Evolutionary conservation across 92 coral and sea anemone genomes (phyloP).

Genomic region (Anthopleura xanthogrammica): DNA sequence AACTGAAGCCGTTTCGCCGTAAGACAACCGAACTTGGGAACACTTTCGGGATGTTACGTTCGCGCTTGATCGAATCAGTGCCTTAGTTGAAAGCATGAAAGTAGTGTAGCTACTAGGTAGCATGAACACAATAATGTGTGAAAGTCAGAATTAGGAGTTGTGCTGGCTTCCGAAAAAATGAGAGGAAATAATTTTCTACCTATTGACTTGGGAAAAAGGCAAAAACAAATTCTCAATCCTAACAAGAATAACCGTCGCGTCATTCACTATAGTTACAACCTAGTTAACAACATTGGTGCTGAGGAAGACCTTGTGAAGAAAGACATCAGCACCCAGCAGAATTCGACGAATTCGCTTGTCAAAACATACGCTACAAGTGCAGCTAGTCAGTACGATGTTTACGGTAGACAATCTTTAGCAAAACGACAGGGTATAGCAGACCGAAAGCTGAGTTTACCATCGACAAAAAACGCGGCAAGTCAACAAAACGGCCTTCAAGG

Average conservation of each 20-base stretch:
- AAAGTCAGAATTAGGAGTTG: background rate
- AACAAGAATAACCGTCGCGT: constrained; percentile 35
- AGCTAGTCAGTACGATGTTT: background rate
- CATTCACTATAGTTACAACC: constrained; percentile 71
- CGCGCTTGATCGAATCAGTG: no score
- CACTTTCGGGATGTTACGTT: background rate
- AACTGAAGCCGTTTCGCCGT: background rate
- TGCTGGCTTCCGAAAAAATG: constrained; percentile 6
- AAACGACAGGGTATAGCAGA: background rate
- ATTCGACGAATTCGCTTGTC: background rate
- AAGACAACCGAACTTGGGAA: background rate
- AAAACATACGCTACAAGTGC: background rate
- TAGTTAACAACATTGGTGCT: constrained; percentile 17
- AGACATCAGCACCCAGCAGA: background rate
- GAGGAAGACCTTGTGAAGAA: constrained; percentile 6
- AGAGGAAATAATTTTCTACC: constrained; percentile 19
- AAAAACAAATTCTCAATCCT: background rate
- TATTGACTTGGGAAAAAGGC: constrained; percentile 32
- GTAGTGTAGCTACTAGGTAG: background rate
- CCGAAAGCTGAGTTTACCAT: constrained; percentile 23
- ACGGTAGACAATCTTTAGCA: background rate
- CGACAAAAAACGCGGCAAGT: background rate
- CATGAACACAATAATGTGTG: background rate
- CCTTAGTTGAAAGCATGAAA: background rate
- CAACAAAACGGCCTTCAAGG: background rate